These are phyloP conservation scores for Eristalinus sepulchralis DNA, from an alignment of 2,888 invertebrate species.

Conservation along the genomic window DNA sequence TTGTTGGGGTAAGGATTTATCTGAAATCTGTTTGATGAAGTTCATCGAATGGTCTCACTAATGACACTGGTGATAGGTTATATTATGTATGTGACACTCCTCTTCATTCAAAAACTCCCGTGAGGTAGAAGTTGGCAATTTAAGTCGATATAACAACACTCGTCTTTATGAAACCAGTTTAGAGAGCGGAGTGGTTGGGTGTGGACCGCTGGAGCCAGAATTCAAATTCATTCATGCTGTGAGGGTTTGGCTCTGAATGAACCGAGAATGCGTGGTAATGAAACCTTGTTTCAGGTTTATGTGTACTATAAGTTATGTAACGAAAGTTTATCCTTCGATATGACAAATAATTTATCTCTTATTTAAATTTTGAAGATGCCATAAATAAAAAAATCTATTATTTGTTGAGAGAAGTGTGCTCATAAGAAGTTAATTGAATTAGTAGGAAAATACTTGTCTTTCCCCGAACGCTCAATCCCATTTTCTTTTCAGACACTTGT, in stretches of 20 bases:
- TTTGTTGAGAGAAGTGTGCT: too few relatives aligned
- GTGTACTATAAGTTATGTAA: background rate
- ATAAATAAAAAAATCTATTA: too few relatives aligned
- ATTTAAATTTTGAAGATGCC: too few relatives aligned
- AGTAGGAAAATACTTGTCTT: too few relatives aligned
- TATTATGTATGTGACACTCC: slow-evolving; percentile 64
- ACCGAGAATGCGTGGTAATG: slow-evolving; percentile 15
- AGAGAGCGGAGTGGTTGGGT: background rate
- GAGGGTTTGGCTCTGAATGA: slow-evolving; percentile 34
- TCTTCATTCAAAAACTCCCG: slow-evolving; percentile 65
- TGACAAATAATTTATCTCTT: background rate
- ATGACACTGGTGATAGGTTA: slow-evolving; percentile 42
- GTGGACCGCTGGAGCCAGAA: background rate
- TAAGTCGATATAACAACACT: slow-evolving; percentile 49
- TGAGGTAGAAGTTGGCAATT: slow-evolving; percentile 11
- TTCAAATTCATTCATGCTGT: slow-evolving; percentile 52
- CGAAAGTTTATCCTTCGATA: background rate
- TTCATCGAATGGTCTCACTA: background rate
- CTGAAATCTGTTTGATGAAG: background rate
- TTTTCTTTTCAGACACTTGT: too few relatives aligned
- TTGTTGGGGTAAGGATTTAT: slow-evolving; percentile 3
- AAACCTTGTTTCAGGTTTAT: background rate
- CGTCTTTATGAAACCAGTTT: slow-evolving; percentile 37
- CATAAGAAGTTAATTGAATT: too few relatives aligned
- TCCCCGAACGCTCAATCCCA: too few relatives aligned